Conservation (phyloP, 2,113 vertebrate genomes). For the Raja brachyura region DNA sequence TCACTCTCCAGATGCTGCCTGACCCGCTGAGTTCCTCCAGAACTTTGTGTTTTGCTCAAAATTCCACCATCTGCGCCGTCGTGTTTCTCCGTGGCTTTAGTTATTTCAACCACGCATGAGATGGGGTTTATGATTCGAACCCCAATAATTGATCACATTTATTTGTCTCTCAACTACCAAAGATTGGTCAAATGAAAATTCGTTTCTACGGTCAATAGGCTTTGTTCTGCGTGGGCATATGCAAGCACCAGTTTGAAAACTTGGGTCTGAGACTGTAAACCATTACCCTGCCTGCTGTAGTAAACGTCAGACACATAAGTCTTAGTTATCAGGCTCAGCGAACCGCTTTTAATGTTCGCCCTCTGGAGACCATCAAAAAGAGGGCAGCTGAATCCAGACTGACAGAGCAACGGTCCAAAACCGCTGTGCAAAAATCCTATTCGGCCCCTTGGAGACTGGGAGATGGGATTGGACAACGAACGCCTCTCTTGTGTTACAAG, state of each 20-base stretch:
- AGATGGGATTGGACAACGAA: background rate
- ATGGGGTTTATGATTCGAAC: background rate
- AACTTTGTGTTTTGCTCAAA: too few relatives aligned
- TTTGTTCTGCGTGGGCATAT: background rate
- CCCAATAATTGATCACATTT: background rate
- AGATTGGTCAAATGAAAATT: too few relatives aligned
- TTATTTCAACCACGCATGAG: background rate
- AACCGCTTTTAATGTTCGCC: conserved; percentile 12
- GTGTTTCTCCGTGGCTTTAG: background rate
- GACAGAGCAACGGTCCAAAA: background rate
- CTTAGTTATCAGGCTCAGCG: background rate
- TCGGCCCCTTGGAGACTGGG: background rate
- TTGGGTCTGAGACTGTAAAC: background rate
- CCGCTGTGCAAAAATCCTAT: background rate
- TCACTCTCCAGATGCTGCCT: too few relatives aligned
- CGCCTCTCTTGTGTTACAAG: background rate
- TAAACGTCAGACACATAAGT: too few relatives aligned
- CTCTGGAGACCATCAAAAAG: background rate
- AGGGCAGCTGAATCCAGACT: background rate
- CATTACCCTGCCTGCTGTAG: background rate
- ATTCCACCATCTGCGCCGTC: too few relatives aligned
- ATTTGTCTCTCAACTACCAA: background rate
- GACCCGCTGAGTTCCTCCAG: too few relatives aligned
- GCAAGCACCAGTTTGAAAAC: background rate
- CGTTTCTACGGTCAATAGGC: background rate